Evolutionary conservation across 2,888 invertebrate species (phyloP), one percentile per base, ranked within the genome.

Genomic region (Gerosis bhagava): DNA sequence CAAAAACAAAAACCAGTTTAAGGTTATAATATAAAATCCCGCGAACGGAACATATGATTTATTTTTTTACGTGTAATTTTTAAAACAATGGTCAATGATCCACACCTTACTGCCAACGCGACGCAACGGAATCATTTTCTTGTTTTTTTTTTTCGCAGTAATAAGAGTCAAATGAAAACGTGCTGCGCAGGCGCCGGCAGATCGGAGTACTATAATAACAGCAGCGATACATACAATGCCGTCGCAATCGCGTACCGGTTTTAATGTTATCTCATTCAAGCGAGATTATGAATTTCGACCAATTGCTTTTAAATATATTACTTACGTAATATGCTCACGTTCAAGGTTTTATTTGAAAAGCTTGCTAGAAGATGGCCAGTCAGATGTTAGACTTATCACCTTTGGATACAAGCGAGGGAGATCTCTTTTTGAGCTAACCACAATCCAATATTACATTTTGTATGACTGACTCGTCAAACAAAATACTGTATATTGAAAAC

Each of bases 71-170:
- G 25, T 28, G 50, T 47, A 53, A 54, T 53, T 45, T 54, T 55
- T 46, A 50, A 59, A 51, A 50, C 60, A 63, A 62, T 45, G 57
- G 53, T 50, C 57, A 65, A n/a, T n/a, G n/a, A n/a, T 19, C 3
- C 78, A 66, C 79, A 89, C 89, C 87, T 88, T 88, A 56, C 62
- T 82, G 72, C 82, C 77, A 69, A 81, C 67, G 55, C 87, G 87
- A 52, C 88, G 83, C 55, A 88, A 64, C 58, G 87, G 83, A 62
- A 80, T 73, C 89, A 88, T 88, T 65, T 56, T 67, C 64, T 70
- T 66, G 16, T 66, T 62, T 55, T 57, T 60, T 66, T 64, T 66
- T 64, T 74, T 73, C 68, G 64, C 60, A 57, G 60, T 59, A 55
- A 53, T 54, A 57, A 58, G 59, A 62, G 54, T 56, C 62, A 26